Evolutionary conservation across 2,113 vertebrate species (phyloP).

Genomic region (Gallinago undulata): DNA sequence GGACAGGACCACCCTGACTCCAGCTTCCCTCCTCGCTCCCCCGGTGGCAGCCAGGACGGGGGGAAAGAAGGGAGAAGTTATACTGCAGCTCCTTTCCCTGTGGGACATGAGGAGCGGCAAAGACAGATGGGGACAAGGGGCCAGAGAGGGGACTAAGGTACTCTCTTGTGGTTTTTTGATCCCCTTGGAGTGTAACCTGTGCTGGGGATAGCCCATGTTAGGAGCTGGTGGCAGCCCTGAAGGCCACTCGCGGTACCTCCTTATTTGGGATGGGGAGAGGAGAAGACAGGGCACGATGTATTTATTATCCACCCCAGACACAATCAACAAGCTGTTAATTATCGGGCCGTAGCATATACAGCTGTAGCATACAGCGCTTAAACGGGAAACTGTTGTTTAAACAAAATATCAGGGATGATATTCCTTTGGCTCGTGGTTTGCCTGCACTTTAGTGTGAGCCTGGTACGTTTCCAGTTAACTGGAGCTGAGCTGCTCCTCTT

Average conservation of each 20-base stretch:
- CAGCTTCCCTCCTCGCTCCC: background rate
- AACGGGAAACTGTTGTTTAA: background rate
- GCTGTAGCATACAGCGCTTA: background rate
- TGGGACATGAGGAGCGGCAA: background rate
- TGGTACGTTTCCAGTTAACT: background rate
- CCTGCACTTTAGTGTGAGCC: background rate
- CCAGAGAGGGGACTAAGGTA: background rate
- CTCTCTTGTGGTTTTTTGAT: fast-evolving
- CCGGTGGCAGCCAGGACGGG: background rate
- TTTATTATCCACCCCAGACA: background rate
- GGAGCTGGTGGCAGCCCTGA: background rate
- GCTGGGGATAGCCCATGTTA: background rate
- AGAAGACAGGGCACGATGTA: background rate
- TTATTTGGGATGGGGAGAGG: background rate
- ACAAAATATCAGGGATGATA: background rate
- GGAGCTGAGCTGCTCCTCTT: background rate
- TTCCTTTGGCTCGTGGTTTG: background rate
- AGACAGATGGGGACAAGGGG: background rate
- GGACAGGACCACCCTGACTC: background rate
- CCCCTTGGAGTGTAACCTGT: background rate
- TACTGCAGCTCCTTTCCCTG: background rate
- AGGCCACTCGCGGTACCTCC: background rate
- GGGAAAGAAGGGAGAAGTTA: background rate
- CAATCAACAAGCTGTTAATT: background rate
- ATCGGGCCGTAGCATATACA: background rate